Base-by-base conservation (phyloP, 2,113 vertebrate genomes). In the Phoxinus phoxinus region DNA sequence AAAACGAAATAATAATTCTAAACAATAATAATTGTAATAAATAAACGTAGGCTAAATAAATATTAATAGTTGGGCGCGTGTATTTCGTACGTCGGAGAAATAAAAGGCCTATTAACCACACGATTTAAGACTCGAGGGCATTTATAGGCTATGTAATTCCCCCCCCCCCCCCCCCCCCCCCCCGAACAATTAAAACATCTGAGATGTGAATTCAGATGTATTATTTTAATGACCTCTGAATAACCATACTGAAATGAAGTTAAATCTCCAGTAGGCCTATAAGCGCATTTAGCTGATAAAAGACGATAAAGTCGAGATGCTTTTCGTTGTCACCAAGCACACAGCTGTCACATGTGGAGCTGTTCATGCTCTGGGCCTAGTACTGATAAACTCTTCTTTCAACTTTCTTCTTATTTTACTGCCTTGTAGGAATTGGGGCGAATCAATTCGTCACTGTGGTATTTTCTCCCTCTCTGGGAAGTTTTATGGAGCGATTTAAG, bases 401-500 rank as follows among this genome's bases (percentile, higher is more conserved):
- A 86, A 85, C 80, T 83, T 13, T 59, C 63, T 74, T 83, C 63
- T 59, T 71, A 63, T 44, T 84, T 88, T 81, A 85, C 48, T 59
- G 37, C 84, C 53, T 79, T 56, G 61, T 58, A 79, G 59, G 69
- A 84, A 67, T 56, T 78, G 77, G 51, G 37, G 86, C 35, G 35
- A 86, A 89, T 89, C 88, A 67, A 88, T 89, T 87, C 78, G 80
- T 87, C 88, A 86, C 84, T 32, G 69, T 23, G 65, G 63, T 27
- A 61, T 84, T 73, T 86, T 67, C 53, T 87, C 78, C 21, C 15
- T 80, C 63, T 71, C 59, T 72, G 58, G 73, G 37, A 67, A 80
- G 85, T 83, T 90, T 90, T 90, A 90, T 88, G 88, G 83, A 63
- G 83, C 80, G 86, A 85, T 85, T 74, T 84, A 83, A 81, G 83